A percentile compares a stretch with the other conserved stretches of the same genome.
phyloP scores from a whole-genome alignment of 1,140 invertebrate genomes.

The Cotesia vestalis region DNA sequence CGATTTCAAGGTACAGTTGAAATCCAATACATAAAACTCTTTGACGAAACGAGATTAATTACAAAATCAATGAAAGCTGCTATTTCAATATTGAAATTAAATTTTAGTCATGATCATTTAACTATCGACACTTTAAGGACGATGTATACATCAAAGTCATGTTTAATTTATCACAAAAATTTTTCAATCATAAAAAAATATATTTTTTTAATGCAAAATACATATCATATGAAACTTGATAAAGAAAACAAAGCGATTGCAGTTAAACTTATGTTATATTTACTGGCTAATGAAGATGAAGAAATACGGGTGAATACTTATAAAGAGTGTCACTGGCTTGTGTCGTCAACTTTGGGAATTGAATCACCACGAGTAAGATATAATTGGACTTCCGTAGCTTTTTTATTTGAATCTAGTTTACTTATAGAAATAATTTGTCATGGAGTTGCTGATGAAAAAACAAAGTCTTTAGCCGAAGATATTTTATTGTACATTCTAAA shows the following conservation, averaged over 20 bases:
- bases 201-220: constrained; percentile 22
- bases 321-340: constrained; percentile 56
- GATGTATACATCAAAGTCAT: constrained; percentile 51
- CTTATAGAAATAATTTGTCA: constrained; percentile 73
- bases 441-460: constrained; percentile 67
- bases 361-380: constrained; percentile 55
- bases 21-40: constrained; percentile 44
- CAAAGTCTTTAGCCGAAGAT: constrained; percentile 68
- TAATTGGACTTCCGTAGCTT: constrained; percentile 59
- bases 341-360: constrained; percentile 58
- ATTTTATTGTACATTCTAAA: constrained; percentile 72
- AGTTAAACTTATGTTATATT: constrained; percentile 50
- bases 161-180: constrained; percentile 57
- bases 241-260: constrained; percentile 45
- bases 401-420: constrained; percentile 68
- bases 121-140: constrained; percentile 45
- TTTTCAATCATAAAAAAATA: constrained; percentile 44
- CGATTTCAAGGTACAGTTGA: constrained; percentile 50
- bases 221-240: constrained; percentile 37
- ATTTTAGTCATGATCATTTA: constrained; percentile 11
- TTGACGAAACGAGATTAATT: constrained; percentile 51
- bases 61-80: constrained; percentile 55
- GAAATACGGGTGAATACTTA: constrained; percentile 60
- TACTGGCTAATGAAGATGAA: constrained; percentile 53
- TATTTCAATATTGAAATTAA: constrained; percentile 50